Conservation (phyloP, 2,113 vertebrate genomes). For the Piaya cayana region DNA sequence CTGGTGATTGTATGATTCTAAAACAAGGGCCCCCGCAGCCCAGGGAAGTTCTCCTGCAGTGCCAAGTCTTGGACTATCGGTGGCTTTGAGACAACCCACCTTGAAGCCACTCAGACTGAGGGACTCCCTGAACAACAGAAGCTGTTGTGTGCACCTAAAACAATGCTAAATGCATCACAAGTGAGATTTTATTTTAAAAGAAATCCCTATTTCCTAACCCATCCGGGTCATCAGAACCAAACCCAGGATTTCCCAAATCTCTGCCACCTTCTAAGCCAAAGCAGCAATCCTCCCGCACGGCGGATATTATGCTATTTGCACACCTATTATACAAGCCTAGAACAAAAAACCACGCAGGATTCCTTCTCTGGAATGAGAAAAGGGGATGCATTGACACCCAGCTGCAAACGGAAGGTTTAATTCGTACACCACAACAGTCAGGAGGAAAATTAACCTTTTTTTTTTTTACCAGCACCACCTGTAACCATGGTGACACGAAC, state of each 20-base stretch:
- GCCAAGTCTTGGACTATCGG: rapidly evolving
- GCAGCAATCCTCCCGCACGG: neutral
- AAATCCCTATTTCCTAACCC: neutral
- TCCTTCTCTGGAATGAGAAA: neutral
- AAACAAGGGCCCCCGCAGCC: neutral
- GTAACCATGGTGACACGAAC: neutral
- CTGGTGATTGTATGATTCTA: too few relatives aligned
- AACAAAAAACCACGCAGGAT: rapidly evolving
- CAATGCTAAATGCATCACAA: neutral
- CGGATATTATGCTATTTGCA: neutral
- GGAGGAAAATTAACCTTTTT: neutral
- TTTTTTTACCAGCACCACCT: neutral
- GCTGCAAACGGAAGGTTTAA: neutral
- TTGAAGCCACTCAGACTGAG: rapidly evolving
- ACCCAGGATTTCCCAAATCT: neutral
- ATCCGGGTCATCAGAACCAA: neutral
- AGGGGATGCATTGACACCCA: neutral
- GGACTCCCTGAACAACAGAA: neutral
- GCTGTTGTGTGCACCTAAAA: too few relatives aligned
- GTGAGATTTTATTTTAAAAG: neutral
- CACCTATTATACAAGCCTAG: neutral
- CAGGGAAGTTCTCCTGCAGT: neutral
- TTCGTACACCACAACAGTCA: neutral
- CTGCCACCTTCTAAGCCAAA: neutral
- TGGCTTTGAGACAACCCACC: neutral